Percentiles rank a stretch among this genome's conserved stretches.
Evolutionary conservation across 1,140 invertebrate genomes (phyloP).

Genomic region (Chlorops oryzae): DNA sequence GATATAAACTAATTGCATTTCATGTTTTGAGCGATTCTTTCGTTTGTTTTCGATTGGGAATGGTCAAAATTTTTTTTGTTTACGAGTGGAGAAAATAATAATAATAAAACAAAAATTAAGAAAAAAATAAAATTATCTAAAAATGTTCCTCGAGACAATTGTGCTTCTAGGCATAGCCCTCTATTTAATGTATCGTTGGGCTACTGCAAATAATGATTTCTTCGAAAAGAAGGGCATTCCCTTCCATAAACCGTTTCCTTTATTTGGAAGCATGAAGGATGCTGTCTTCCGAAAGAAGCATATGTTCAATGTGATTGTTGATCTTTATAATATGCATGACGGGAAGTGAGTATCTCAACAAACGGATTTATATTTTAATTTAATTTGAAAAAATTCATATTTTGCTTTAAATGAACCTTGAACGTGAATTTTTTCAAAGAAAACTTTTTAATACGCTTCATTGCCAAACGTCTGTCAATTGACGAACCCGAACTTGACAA

Average conservation of each 20-base stretch:
- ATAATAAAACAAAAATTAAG: neutral
- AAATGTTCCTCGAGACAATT: constrained; percentile 30
- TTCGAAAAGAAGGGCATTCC: constrained; percentile 32
- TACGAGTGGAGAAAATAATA: neutral
- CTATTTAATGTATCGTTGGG: constrained; percentile 33
- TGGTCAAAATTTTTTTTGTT: neutral
- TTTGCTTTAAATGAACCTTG: no score
- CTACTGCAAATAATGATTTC: constrained; percentile 27
- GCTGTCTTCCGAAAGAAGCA: constrained; percentile 21
- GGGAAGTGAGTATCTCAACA: constrained; percentile 34
- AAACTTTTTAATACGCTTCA: no score
- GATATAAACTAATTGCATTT: no score
- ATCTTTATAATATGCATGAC: constrained; percentile 27
- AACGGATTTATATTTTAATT: no score
- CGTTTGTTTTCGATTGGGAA: neutral
- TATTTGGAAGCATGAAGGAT: constrained; percentile 29
- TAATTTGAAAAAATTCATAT: no score
- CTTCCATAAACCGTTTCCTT: constrained; percentile 23
- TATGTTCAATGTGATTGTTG: constrained; percentile 29
- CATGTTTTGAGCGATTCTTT: no score
- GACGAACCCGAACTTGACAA: no score
- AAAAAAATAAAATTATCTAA: neutral
- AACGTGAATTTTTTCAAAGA: no score
- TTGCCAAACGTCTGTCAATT: no score
- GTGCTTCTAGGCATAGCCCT: constrained; percentile 18